Evolutionary conservation across 64 coral and sea anemone species (phyloP), one percentile per base, ranked within the genome.

Genomic region (Actinia tenebrosa): DNA sequence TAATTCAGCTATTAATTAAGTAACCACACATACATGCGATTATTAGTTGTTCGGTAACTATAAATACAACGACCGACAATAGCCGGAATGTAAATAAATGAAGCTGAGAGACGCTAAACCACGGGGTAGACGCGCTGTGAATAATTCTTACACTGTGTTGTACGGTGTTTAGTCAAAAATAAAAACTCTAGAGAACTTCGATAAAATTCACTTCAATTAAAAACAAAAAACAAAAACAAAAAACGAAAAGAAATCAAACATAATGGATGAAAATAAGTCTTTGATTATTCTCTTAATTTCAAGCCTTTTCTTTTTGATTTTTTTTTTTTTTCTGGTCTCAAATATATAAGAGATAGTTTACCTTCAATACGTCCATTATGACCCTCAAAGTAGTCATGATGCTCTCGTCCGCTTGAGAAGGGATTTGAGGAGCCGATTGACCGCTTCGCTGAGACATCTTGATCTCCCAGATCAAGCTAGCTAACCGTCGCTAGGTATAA

Each of bases 361-460:
- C 93, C 89, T 95, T 95, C 55, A 95, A 63, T 27, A 95, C 93
- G 45, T 95, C 93, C 93, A 95, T 95, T 16, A 95, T 95, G 10
- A 95, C 93, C 66, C 84, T 88, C 47, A 95, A 64, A 26, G 93
- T 95, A 20, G 93, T 95, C 56, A 89, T 91, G 7, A 95, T 63
- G 46, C 93, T 95, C 53, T 95, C 93, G 50, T 95, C 90, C 20
- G 66, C 54, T 88, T 94, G 84, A 10, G 64, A 60, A 52, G 89
- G 83, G 16, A 80, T 20, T 83, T 88, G 78, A 64, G 87, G 63
- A 3, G 22, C 3, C 71, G 69, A 58, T 26, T 44, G 69, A 60
- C 83, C 83, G 22, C 26, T 86, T 56, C 89, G 30, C 30, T 37
- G 84, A 42, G 85, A 81, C 90, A 91, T 91, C 64, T 87, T 85